Conservation (phyloP, 1,140 invertebrate genomes). For the Vanessa atalanta region DNA sequence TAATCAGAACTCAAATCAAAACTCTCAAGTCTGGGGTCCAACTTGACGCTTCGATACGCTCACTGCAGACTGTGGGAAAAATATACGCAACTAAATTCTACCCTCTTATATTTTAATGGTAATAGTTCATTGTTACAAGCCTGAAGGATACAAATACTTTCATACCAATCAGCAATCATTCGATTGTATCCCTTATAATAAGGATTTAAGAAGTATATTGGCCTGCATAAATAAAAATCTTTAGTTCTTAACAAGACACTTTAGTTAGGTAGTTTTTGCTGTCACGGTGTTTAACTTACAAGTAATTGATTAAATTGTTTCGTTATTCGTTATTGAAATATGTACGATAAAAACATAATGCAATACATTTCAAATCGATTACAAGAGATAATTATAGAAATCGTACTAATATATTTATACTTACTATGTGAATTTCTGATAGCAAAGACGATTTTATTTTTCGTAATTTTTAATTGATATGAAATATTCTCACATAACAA, state of each 20-base stretch:
- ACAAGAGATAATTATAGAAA: neutral
- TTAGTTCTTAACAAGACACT: neutral
- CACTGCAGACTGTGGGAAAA: slow-evolving; percentile 28
- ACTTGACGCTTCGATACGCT: slow-evolving; percentile 35
- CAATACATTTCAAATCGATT: neutral
- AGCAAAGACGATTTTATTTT: too few species aligned
- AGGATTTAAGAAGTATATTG: neutral
- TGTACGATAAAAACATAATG: neutral
- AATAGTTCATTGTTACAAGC: slow-evolving; percentile 24
- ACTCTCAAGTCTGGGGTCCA: slow-evolving; percentile 19
- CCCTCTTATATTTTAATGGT: slow-evolving; percentile 14
- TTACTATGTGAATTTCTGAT: too few species aligned
- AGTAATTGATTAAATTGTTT: slow-evolving; percentile 5
- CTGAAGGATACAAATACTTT: neutral
- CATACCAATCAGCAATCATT: neutral
- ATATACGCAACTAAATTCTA: slow-evolving; percentile 24
- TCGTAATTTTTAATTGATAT: too few species aligned
- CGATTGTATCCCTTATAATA: neutral
- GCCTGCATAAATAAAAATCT: neutral
- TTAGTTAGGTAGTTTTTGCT: neutral
- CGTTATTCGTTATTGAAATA: neutral
- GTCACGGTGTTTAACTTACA: neutral
- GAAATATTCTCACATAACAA: too few species aligned
- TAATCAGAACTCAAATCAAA: slow-evolving; percentile 8
- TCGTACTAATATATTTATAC: neutral